A percentile compares a stretch with the other conserved stretches of the same genome.
Evolutionary conservation across 2,888 invertebrate genomes (phyloP).

Genomic region (Pristionchus japonicus): DNA sequence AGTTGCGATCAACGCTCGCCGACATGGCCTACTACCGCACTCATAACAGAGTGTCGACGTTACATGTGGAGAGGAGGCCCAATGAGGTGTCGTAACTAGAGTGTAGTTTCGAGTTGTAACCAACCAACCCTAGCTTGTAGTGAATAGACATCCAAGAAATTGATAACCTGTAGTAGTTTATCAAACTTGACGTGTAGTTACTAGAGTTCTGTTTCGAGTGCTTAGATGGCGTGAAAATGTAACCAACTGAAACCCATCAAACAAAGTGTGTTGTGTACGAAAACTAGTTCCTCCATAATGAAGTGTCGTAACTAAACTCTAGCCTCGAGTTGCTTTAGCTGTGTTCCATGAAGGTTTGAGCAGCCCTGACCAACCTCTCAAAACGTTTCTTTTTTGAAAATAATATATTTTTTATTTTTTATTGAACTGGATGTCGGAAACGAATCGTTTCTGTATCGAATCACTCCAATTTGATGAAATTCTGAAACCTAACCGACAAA

Average conservation of each 20-base stretch:
- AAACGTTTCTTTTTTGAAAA: background rate
- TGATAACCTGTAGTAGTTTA: too few relatives aligned
- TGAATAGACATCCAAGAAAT: background rate
- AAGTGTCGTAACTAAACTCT: constrained; percentile 5
- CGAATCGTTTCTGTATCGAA: too few relatives aligned
- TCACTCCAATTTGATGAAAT: background rate
- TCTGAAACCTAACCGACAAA: background rate
- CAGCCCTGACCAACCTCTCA: background rate
- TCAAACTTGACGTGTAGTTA: too few relatives aligned
- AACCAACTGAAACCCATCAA: too few relatives aligned
- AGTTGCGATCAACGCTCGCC: constrained; percentile 40
- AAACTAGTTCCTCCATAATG: too few relatives aligned
- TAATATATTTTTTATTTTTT: too few relatives aligned
- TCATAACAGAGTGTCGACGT: constrained; percentile 43
- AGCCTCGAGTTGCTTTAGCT: background rate
- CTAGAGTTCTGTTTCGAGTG: too few relatives aligned
- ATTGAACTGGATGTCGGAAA: too few relatives aligned
- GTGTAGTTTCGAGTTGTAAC: constrained; percentile 7
- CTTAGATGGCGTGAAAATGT: too few relatives aligned
- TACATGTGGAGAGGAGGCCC: constrained; percentile 39
- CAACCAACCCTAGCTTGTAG: background rate
- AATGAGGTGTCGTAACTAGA: constrained; percentile 9
- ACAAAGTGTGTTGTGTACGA: too few relatives aligned
- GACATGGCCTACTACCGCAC: constrained; percentile 30
- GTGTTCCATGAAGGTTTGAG: background rate